Evolutionary conservation across 2,888 invertebrate genomes (phyloP).

Genomic region (Tenthredo livida): DNA sequence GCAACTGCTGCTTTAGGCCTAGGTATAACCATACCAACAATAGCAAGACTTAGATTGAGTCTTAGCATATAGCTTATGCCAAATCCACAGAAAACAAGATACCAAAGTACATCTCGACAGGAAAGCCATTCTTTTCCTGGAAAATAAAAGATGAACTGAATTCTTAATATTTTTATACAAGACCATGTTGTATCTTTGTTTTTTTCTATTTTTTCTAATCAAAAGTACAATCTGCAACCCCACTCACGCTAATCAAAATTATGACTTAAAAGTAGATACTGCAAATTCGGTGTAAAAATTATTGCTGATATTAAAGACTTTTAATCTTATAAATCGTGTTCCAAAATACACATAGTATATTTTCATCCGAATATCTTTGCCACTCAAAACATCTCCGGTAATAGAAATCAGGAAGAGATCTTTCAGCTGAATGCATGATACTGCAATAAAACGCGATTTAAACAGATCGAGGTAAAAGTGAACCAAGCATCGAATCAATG

Average conservation of each 20-base stretch:
- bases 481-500: background rate
- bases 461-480: too few relatives aligned
- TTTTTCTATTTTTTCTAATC: too few relatives aligned
- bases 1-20: slow-evolving; percentile 64
- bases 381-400: too few relatives aligned
- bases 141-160: slow-evolving; percentile 46
- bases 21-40: slow-evolving; percentile 83
- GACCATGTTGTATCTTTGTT: background rate
- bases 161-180: background rate
- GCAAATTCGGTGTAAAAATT: too few relatives aligned
- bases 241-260: too few relatives aligned
- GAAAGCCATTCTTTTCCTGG: slow-evolving; percentile 69
- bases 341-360: too few relatives aligned
- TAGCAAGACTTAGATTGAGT: slow-evolving; percentile 84
- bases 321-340: too few relatives aligned
- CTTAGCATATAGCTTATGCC: slow-evolving; percentile 86
- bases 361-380: too few relatives aligned
- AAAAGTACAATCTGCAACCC: too few relatives aligned
- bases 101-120: slow-evolving; percentile 81
- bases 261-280: too few relatives aligned
- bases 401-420: background rate
- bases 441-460: background rate
- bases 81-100: slow-evolving; percentile 83
- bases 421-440: too few relatives aligned
- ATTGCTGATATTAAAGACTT: too few relatives aligned